Percentiles rank a stretch among this genome's conserved stretches.
These are phyloP conservation scores for Berghia stephanieae DNA, from an alignment of 1,140 invertebrate genomes.

Conservation along the genomic window DNA sequence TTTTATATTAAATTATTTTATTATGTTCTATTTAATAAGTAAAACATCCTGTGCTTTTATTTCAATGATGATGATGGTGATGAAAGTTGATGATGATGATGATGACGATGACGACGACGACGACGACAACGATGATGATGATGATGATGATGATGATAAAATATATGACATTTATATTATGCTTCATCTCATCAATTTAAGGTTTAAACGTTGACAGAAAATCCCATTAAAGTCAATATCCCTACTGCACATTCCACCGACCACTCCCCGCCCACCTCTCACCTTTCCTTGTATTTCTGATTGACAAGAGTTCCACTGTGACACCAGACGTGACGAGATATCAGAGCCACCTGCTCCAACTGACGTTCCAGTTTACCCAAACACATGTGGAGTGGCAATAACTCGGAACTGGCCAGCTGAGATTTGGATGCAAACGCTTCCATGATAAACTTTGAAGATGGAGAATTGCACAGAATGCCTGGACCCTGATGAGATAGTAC, in stretches of 20 bases:
- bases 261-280: not conserved
- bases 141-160: too few relatives aligned
- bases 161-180: not conserved
- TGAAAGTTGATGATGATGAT: too few relatives aligned
- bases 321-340: slow-evolving; percentile 69
- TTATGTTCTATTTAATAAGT: too few relatives aligned
- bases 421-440: slow-evolving; percentile 35
- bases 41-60: too few relatives aligned
- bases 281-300: slow-evolving; percentile 34
- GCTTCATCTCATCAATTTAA: not conserved
- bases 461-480: slow-evolving; percentile 34
- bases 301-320: slow-evolving; percentile 61
- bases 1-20: too few relatives aligned
- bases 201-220: not conserved
- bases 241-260: too few relatives aligned
- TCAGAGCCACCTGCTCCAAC: slow-evolving; percentile 58
- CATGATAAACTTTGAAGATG: slow-evolving; percentile 33
- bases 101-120: too few relatives aligned
- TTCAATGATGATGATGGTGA: too few relatives aligned
- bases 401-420: slow-evolving; percentile 17
- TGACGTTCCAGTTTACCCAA: slow-evolving; percentile 63
- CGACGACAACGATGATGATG: too few relatives aligned
- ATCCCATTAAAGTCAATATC: too few relatives aligned
- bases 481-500: slow-evolving; percentile 35
- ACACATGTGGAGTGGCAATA: slow-evolving; percentile 42